Base-by-base conservation (phyloP, 2,113 vertebrate species). In the Dolichotis patagonum region DNA sequence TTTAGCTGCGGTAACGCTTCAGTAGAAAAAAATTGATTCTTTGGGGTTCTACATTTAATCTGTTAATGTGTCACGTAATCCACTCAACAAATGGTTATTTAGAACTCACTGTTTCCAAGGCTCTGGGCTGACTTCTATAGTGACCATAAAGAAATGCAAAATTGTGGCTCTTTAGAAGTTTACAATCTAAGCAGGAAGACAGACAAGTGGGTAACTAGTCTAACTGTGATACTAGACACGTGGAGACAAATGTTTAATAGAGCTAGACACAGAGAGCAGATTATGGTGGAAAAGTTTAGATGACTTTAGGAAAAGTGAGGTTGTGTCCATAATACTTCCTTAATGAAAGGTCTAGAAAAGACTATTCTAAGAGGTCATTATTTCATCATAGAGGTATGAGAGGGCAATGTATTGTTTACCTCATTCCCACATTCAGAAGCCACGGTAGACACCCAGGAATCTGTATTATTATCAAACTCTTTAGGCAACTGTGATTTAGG, bases 31-130 rank as follows among this genome's bases (percentile, higher is more conserved):
- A 92, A 20, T 52, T 32, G 2, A 43, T 85, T 52, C 16, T 92
- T 96, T 52, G 85, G 13, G 46, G 85, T 73, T 83, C 62, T 85
- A 65, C 9, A 46, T 97, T 97, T 90, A 94, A 84, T 85, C 16
- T 94, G 56, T 92, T 88, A 83, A 80, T 87, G 88, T 46, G 41
- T 89, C 65, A 62, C 28, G 28, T 65, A 63, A 86, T 88, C 26
- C 0, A 43, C 35, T 65, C 30, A 85, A 69, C 3, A 88, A 82
- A 85, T 24, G 77, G 46, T 91, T 73, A 78, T 88, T 96, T 83
- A 88, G 35, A 67, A 86, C 20, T 78, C 14, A 35, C 65, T 92
- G 22, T 54, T 69, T 73, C 10, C 22, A 24, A 94, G 56, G 41
- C 35, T 35, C 38, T 90, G 26, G 78, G 60, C 7, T 63, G 12